Percentiles rank a stretch among this genome's conserved stretches.
Conservation (phyloP, 2,888 invertebrate genomes). For the Mythimna impura region DNA sequence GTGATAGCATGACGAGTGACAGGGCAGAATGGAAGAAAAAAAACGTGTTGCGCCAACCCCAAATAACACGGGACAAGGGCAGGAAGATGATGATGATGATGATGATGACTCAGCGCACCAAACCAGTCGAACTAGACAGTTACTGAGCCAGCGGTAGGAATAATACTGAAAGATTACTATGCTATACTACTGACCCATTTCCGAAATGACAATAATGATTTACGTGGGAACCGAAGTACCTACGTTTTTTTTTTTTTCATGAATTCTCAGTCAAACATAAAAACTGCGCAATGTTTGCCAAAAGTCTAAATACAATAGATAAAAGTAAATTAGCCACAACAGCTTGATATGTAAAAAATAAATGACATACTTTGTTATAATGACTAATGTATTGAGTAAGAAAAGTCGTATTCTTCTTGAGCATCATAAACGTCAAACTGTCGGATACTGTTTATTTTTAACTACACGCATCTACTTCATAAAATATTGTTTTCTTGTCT, state of each 20-base stretch:
- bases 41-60: no score
- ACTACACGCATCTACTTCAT: neutral
- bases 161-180: conserved; percentile 16
- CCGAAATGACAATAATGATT: conserved; percentile 34
- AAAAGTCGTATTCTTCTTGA: conserved; percentile 28
- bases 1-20: no score
- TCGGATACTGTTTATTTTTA: conserved; percentile 3
- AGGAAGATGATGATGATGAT: no score
- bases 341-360: conserved; percentile 40
- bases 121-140: conserved; percentile 16
- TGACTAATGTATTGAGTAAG: conserved; percentile 33
- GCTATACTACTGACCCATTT: conserved; percentile 34
- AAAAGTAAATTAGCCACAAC: conserved; percentile 41
- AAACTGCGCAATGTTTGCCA: conserved; percentile 37
- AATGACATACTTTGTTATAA: conserved; percentile 37
- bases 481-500: neutral
- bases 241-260: conserved; percentile 3
- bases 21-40: no score
- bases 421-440: conserved; percentile 14
- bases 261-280: conserved; percentile 21
- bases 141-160: conserved; percentile 21
- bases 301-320: conserved; percentile 41
- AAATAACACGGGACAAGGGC: no score
- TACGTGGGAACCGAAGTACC: conserved; percentile 19
- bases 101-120: no score